Percentiles rank a stretch among this genome's conserved stretches.
phyloP scores from a whole-genome alignment of 2,888 invertebrate genomes.

The Lycaena phlaeas region DNA sequence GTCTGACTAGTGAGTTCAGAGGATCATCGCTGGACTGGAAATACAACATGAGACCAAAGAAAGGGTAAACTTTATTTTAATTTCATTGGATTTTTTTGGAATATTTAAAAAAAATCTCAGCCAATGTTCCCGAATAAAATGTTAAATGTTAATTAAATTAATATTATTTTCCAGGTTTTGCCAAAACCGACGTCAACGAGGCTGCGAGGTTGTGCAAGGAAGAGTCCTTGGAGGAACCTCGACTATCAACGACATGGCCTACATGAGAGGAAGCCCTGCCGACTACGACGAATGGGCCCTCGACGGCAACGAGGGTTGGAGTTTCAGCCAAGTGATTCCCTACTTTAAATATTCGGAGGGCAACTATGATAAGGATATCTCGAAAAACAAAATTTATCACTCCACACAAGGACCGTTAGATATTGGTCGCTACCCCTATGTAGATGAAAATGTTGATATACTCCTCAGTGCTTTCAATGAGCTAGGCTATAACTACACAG shows the following conservation, averaged over 20 bases:
- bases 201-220: slow-evolving; percentile 59
- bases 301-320: slow-evolving; percentile 58
- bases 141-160: too few relatives aligned
- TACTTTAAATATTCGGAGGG: slow-evolving; percentile 66
- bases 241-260: slow-evolving; percentile 60
- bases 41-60: slow-evolving; percentile 55
- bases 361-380: slow-evolving; percentile 60
- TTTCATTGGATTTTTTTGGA: not conserved
- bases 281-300: slow-evolving; percentile 64
- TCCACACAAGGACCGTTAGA: slow-evolving; percentile 60
- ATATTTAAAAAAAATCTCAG: not conserved
- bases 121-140: too few relatives aligned
- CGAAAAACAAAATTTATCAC: slow-evolving; percentile 54
- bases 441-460: slow-evolving; percentile 58
- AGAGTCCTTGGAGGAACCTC: slow-evolving; percentile 58
- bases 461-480: slow-evolving; percentile 56
- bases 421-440: slow-evolving; percentile 54
- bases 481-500: slow-evolving; percentile 59
- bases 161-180: slow-evolving; percentile 48
- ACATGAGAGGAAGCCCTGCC: slow-evolving; percentile 58
- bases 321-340: slow-evolving; percentile 47
- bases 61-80: slow-evolving; percentile 42
- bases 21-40: slow-evolving; percentile 58
- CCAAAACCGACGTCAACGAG: slow-evolving; percentile 39
- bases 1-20: slow-evolving; percentile 55